Conservation (phyloP, 2,113 vertebrate species). For the Thomomys bottae region DNA sequence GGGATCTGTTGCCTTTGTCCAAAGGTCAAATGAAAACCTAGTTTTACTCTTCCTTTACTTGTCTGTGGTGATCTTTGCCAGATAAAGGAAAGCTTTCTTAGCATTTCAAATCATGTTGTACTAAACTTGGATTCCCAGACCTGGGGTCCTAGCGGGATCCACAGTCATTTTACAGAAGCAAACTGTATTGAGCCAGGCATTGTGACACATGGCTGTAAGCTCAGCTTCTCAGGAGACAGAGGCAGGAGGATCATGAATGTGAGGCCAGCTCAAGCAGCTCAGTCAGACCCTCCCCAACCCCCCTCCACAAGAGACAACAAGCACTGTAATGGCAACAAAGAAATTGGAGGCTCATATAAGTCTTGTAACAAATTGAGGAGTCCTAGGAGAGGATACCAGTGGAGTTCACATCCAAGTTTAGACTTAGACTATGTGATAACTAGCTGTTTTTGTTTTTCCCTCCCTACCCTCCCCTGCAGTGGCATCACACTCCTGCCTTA, state of each 20-base stretch:
- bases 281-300: background rate
- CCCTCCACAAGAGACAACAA: background rate
- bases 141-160: constrained; percentile 25
- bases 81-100: constrained; percentile 30
- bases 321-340: constrained; percentile 35
- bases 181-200: background rate
- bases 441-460: too few relatives aligned
- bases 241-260: background rate
- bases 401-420: constrained; percentile 65
- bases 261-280: background rate
- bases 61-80: constrained; percentile 56
- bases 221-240: background rate
- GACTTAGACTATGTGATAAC: constrained; percentile 46
- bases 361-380: constrained; percentile 17
- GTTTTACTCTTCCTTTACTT: constrained; percentile 42
- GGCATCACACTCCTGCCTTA: constrained; percentile 84
- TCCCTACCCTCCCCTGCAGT: constrained; percentile 50
- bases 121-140: background rate
- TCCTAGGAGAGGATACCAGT: constrained; percentile 52
- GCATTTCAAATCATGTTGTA: constrained; percentile 55
- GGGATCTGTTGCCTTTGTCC: constrained; percentile 59
- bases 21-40: constrained; percentile 38
- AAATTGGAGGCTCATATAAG: background rate
- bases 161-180: constrained; percentile 6
- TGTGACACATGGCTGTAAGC: background rate